phyloP scores from a whole-genome alignment of 2,888 invertebrate species.

The Bruchidius siliquastri region DNA sequence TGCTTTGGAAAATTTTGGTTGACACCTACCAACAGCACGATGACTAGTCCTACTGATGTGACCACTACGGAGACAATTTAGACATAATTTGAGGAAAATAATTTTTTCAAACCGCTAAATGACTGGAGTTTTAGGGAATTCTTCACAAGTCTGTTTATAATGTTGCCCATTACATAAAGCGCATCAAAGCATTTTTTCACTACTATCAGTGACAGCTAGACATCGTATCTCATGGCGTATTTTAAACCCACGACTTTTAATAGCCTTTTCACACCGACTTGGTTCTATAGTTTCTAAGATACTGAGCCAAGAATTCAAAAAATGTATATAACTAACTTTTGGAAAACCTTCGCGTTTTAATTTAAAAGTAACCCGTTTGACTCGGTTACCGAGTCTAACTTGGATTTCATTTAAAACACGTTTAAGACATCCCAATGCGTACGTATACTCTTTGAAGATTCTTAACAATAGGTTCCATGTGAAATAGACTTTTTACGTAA shows the following conservation, averaged over 20 bases:
- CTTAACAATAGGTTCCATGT: slow-evolving; percentile 10
- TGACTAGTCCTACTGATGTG: slow-evolving; percentile 5
- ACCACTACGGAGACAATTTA: background rate
- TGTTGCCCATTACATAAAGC: no score
- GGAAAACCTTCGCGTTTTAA: slow-evolving; percentile 7
- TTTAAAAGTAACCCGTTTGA: slow-evolving; percentile 14
- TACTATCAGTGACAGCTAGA: slow-evolving; percentile 4
- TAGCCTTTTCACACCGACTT: slow-evolving; percentile 6
- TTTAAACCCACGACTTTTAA: background rate
- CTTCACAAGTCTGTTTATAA: no score
- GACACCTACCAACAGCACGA: slow-evolving; percentile 2
- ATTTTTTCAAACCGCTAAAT: no score
- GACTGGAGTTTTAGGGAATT: no score
- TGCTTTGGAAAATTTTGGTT: background rate
- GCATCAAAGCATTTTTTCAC: background rate
- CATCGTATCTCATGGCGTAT: background rate
- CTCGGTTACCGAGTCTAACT: slow-evolving; percentile 12
- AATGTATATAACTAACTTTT: slow-evolving; percentile 11
- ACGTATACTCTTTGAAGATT: slow-evolving; percentile 5
- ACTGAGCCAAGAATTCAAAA: slow-evolving; percentile 11
- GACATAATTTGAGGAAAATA: no score
- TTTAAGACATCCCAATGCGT: slow-evolving; percentile 11
- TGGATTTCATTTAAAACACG: slow-evolving; percentile 11
- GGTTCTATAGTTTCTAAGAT: slow-evolving; percentile 13
- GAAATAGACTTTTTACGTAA: slow-evolving; percentile 16